Base-by-base conservation (phyloP, 2,797 vertebrate genomes). In the Rhabdomys pumilio region DNA sequence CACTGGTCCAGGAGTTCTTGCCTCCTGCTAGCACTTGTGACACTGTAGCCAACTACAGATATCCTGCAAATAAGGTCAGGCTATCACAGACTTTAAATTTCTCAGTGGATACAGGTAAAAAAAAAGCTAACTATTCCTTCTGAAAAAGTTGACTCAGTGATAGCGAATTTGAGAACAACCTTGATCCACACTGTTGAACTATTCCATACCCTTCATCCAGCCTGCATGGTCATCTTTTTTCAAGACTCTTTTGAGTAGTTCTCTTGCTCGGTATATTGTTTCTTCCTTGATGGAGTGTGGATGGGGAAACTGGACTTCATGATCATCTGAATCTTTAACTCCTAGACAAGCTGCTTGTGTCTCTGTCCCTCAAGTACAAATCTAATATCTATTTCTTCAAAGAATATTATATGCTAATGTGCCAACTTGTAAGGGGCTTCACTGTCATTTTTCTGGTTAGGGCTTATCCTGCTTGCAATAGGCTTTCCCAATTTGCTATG, bases 371-470 rank as follows among this genome's bases (percentile, higher is more conserved):
- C 65, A 76, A 73, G 29, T 31, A 63, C 59, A 65, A 90, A 73
- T 29, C 22, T 24, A 15, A 19, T 9, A 29, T 47, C 67, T 63
- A 5, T 34, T 85, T 76, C 41, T 76, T n/a, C n/a, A 73, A 88
- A 88, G 31, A 93, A 50, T 38, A 81, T 72, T 86, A 65, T 90
- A 57, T 63, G n/a, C 38, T 34, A 81, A 75, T 41, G 10, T 38
- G 44, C 69, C 31, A n/a, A 19, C 26, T 61, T 65, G 50, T 83
- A 82, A 86, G 61, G 31, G 41, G 65, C 59, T 24, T 31, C n/a
- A 44, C 26, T 63, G 44, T 90, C 41, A 85, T 90, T 89, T 87
- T 93, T 80, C 65, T 67, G 53, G 53, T 31, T 59, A 63, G 22
- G 34, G 13, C 31, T 89, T 84, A 15, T 73, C 22, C 50, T 34